Evolutionary conservation across 2,797 vertebrate genomes (phyloP).

Genomic region (Phalanger gymnotis): DNA sequence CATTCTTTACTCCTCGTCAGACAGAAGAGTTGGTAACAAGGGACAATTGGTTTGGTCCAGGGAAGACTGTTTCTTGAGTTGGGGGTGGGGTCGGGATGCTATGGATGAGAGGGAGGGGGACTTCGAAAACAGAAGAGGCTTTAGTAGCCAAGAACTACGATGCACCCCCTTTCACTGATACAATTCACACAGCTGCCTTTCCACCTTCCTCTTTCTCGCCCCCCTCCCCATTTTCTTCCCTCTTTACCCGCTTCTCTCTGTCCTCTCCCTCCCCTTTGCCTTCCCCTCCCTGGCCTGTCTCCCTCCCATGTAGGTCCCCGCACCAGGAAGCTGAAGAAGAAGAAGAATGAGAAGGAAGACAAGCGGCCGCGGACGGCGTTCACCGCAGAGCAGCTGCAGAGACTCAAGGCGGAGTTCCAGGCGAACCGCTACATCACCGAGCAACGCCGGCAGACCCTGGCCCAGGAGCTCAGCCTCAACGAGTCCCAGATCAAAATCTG

Average conservation of each 20-base stretch:
- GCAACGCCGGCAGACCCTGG: slow-evolving; percentile 95
- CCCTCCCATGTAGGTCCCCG: slow-evolving; percentile 90
- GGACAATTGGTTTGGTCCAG: slow-evolving; percentile 60
- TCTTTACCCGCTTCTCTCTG: slow-evolving; percentile 23
- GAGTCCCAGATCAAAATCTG: slow-evolving; percentile 99
- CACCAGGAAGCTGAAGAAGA: slow-evolving; percentile 98
- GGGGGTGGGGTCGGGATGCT: neutral
- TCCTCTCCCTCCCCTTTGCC: slow-evolving; percentile 2
- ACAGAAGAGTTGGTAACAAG: neutral
- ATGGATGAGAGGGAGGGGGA: neutral
- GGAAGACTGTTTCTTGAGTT: slow-evolving; percentile 54
- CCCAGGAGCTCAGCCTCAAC: slow-evolving; percentile 97
- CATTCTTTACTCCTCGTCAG: neutral
- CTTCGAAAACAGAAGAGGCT: neutral
- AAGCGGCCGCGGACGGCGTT: slow-evolving; percentile 97
- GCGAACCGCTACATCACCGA: slow-evolving; percentile 98
- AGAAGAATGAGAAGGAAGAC: slow-evolving; percentile 97
- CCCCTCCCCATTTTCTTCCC: slow-evolving; percentile 47
- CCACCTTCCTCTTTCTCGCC: slow-evolving; percentile 41
- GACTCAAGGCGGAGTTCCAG: slow-evolving; percentile 97
- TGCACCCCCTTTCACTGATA: neutral
- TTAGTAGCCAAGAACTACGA: neutral
- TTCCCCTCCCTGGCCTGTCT: slow-evolving; percentile 64
- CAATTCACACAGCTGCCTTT: slow-evolving; percentile 64
- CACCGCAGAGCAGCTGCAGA: slow-evolving; percentile 97